phyloP scores from a whole-genome alignment of 2,888 invertebrate species.

The Rhamphomyia laevipes region DNA sequence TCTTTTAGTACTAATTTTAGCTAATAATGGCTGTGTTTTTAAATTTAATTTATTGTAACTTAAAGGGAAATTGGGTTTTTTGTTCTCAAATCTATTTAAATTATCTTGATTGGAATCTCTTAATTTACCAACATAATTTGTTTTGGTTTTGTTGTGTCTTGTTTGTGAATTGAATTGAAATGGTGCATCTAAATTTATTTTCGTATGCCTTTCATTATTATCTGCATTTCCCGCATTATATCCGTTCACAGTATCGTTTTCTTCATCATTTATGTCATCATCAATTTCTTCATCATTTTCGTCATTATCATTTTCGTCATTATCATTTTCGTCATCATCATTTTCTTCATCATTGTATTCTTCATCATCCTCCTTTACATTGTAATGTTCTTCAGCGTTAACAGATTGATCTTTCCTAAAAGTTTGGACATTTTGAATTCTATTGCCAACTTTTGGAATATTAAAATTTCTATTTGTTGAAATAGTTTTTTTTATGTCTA shows the following conservation, averaged over 20 bases:
- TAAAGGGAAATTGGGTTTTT: neutral
- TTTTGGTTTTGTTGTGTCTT: too few relatives aligned
- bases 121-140: too few relatives aligned
- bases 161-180: too few relatives aligned
- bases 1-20: slow-evolving; percentile 19
- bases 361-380: neutral
- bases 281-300: slow-evolving; percentile 16
- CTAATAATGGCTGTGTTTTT: slow-evolving; percentile 2
- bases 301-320: slow-evolving; percentile 10
- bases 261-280: slow-evolving; percentile 9
- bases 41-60: neutral
- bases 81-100: neutral
- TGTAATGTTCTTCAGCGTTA: neutral
- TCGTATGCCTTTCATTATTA: neutral
- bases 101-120: neutral
- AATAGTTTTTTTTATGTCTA: too few relatives aligned
- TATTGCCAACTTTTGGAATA: too few relatives aligned
- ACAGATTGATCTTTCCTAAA: too few relatives aligned
- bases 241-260: slow-evolving; percentile 13
- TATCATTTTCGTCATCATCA: slow-evolving; percentile 12
- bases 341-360: slow-evolving; percentile 14
- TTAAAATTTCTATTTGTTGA: too few relatives aligned
- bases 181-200: too few relatives aligned
- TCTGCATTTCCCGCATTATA: slow-evolving; percentile 4
- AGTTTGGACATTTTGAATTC: too few relatives aligned